Conservation (phyloP, 2,888 invertebrate genomes). For the Stomorhina lunata region DNA sequence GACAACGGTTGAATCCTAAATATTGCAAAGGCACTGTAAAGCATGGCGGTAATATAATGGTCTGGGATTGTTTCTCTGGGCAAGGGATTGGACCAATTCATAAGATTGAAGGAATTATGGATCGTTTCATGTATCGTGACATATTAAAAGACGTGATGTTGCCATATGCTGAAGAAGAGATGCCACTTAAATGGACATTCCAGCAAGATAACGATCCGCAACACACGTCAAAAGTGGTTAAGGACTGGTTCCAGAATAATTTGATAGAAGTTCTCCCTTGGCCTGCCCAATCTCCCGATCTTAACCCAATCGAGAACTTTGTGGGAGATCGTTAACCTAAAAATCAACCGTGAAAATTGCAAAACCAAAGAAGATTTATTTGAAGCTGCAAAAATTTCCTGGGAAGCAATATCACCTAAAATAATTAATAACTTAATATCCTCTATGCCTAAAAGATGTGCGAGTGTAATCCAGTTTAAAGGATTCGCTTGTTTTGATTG, state of each 20-base stretch:
- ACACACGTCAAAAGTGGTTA: too few relatives aligned
- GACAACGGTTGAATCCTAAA: too few relatives aligned
- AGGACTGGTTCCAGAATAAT: too few relatives aligned
- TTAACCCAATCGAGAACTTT: conserved; percentile 15
- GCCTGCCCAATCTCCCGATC: neutral
- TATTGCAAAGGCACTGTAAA: too few relatives aligned
- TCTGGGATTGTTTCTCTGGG: too few relatives aligned
- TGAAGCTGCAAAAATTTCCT: conserved; percentile 6
- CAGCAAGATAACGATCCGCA: too few relatives aligned
- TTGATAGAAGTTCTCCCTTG: neutral
- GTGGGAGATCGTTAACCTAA: conserved; percentile 8
- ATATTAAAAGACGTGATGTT: conserved; percentile 6
- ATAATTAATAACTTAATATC: conserved; percentile 1
- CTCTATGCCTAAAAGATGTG: conserved; percentile 19
- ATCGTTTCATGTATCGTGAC: neutral
- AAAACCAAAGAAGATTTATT: neutral
- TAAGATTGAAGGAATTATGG: conserved; percentile 12
- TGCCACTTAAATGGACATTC: neutral
- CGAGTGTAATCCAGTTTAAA: too few relatives aligned
- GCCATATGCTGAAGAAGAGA: conserved; percentile 9
- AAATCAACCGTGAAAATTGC: conserved; percentile 1
- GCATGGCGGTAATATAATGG: too few relatives aligned
- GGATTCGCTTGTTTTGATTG: too few relatives aligned
- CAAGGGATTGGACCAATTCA: too few relatives aligned
- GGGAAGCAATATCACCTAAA: conserved; percentile 10